These are phyloP conservation scores for Lepidocyrtinus sp. DNA, from an alignment of 2,888 invertebrate genomes.

Conservation along the genomic window DNA sequence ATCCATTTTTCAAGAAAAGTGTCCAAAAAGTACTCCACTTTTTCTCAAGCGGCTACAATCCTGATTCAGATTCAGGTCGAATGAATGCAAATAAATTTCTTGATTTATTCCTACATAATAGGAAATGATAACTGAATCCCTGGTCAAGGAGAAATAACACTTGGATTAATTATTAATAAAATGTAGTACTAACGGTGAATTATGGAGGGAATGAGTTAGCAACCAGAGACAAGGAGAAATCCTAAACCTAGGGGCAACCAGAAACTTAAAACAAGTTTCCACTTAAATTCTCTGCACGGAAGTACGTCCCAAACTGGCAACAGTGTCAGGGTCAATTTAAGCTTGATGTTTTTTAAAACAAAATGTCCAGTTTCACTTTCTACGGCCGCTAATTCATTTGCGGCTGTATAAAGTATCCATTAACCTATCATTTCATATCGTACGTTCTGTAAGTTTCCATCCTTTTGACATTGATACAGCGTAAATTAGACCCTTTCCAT, in stretches of 20 bases:
- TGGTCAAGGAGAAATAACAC: background rate
- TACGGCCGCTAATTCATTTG: background rate
- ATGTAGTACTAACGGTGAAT: too few species aligned
- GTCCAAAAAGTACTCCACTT: background rate
- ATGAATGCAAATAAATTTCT: background rate
- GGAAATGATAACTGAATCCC: background rate
- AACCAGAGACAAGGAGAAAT: too few species aligned
- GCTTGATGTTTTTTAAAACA: background rate
- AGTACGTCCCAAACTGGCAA: too few species aligned
- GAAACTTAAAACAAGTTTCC: too few species aligned
- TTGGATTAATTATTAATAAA: background rate
- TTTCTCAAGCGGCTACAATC: background rate
- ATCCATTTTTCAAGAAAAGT: conserved; percentile 1
- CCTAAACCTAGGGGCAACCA: too few species aligned
- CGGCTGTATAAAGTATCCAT: background rate
- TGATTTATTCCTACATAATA: background rate
- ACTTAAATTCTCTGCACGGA: too few species aligned
- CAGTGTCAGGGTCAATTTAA: too few species aligned
- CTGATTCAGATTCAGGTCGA: background rate
- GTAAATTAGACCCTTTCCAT: background rate
- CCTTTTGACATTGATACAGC: conserved; percentile 5
- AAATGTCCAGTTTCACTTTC: background rate
- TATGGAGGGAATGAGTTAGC: too few species aligned
- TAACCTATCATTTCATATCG: background rate
- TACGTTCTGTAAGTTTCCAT: background rate